These are phyloP conservation scores for Petaurus breviceps DNA, from an alignment of 2,113 vertebrate genomes.

Conservation along the genomic window DNA sequence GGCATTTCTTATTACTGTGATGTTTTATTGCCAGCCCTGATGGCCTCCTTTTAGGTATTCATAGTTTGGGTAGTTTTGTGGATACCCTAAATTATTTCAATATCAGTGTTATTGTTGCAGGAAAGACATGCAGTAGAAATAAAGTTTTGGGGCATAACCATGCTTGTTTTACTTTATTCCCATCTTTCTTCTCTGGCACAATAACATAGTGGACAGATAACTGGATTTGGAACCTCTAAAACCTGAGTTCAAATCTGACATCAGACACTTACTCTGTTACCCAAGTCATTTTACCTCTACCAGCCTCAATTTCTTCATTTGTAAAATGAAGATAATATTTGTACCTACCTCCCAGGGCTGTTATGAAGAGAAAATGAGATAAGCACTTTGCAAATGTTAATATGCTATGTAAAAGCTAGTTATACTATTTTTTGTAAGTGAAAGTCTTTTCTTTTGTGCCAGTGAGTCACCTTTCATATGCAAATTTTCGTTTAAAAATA, in stretches of 20 bases:
- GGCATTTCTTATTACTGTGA: background rate
- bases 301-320: background rate
- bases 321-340: background rate
- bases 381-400: background rate
- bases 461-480: conserved; percentile 19
- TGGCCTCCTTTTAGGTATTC: background rate
- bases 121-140: background rate
- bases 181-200: background rate
- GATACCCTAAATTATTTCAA: background rate
- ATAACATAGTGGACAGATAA: background rate
- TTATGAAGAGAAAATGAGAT: background rate
- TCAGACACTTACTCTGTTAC: background rate
- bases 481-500: conserved; percentile 39
- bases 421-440: background rate
- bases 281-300: background rate
- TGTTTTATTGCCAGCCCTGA: background rate
- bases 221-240: background rate
- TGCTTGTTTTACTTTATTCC: background rate
- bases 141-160: background rate
- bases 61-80: background rate
- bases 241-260: background rate
- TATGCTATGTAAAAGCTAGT: background rate
- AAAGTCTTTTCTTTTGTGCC: conserved; percentile 23
- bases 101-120: background rate
- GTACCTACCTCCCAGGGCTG: background rate